Percentiles rank a stretch among this genome's conserved stretches.
These are phyloP conservation scores for Acrossocheilus wenchowensis DNA, from an alignment of 2,797 vertebrate species.

Conservation along the genomic window DNA sequence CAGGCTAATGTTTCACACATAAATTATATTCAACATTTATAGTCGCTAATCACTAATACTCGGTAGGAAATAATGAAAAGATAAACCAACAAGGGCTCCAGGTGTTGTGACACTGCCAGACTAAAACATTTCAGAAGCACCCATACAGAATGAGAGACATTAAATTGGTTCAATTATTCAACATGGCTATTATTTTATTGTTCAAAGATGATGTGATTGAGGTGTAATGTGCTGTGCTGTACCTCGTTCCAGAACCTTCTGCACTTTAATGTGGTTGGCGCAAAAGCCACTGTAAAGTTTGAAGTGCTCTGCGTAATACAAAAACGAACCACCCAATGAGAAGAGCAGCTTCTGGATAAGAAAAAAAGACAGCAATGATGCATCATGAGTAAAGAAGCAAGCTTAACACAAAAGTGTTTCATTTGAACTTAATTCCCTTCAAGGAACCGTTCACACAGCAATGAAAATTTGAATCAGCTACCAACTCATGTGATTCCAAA, in stretches of 20 bases:
- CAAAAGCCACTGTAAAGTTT: constrained; percentile 99
- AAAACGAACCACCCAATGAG: constrained; percentile 96
- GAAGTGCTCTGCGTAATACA: constrained; percentile 98
- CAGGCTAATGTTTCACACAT: constrained; percentile 61
- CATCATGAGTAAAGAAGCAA: neutral
- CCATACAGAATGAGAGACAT: constrained; percentile 14
- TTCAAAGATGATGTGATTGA: constrained; percentile 66
- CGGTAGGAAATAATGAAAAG: constrained; percentile 4
- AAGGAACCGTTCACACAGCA: neutral
- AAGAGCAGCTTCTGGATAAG: constrained; percentile 90
- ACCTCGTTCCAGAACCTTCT: constrained; percentile 98
- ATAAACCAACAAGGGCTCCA: neutral
- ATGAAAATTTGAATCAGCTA: neutral
- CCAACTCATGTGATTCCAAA: neutral
- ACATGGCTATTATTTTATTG: constrained; percentile 18
- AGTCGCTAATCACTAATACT: constrained; percentile 52
- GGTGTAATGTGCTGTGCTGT: constrained; percentile 64
- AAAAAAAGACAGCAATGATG: neutral
- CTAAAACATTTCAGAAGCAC: neutral
- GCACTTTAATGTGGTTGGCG: constrained; percentile 97
- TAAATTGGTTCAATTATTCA: neutral
- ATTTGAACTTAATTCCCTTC: constrained; percentile 55
- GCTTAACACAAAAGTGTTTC: constrained; percentile 60
- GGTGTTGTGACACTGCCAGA: neutral
- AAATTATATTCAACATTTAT: constrained; percentile 70